A percentile compares a stretch with the other conserved stretches of the same genome.
Evolutionary conservation across 1,140 invertebrate genomes (phyloP).

Genomic region (Chionoecetes opilio): DNA sequence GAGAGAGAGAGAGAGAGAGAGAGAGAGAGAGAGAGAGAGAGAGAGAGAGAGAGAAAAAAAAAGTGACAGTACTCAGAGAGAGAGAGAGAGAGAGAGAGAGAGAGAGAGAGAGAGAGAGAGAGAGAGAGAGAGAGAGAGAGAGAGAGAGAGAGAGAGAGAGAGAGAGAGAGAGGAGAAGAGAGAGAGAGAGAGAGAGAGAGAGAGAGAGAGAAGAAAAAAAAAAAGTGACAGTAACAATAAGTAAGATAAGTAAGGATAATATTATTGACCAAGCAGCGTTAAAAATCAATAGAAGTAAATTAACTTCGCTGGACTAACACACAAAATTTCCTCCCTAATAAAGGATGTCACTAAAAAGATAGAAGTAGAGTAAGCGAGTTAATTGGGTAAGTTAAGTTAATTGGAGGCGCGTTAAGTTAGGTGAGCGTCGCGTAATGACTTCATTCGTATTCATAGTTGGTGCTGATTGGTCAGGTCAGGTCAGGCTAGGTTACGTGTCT

Average conservation of each 20-base stretch:
- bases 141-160: no score
- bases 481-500: background rate
- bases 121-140: no score
- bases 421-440: background rate
- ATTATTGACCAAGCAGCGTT: background rate
- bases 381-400: slow-evolving; percentile 10
- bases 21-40: slow-evolving; percentile 1
- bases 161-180: background rate
- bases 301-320: background rate
- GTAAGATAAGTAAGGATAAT: background rate
- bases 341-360: background rate
- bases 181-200: background rate
- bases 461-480: background rate
- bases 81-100: no score
- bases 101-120: no score
- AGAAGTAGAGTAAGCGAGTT: background rate
- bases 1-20: background rate
- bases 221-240: background rate
- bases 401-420: background rate
- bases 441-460: background rate
- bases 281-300: background rate
- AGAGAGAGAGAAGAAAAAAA: background rate
- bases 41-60: slow-evolving; percentile 5
- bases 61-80: background rate
- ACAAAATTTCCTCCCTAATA: background rate